These are phyloP conservation scores for Oscheius myriophilus DNA, from an alignment of 2,888 invertebrate genomes.

Conservation along the genomic window DNA sequence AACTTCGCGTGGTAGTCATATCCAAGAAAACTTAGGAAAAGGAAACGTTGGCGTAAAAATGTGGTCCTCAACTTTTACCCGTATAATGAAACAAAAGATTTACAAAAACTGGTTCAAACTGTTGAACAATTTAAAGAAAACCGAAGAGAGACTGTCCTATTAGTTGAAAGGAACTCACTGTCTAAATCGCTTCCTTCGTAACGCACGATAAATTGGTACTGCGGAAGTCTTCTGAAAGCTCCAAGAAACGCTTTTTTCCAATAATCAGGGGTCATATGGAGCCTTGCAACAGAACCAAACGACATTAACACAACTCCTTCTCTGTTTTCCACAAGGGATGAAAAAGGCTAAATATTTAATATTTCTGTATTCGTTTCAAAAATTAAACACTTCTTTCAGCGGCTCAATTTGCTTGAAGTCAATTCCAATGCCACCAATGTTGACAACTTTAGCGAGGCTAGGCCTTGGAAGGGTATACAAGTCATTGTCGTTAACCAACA, in stretches of 20 bases:
- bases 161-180: background rate
- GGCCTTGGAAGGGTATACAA: conserved; percentile 56
- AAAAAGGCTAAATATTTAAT: conserved; percentile 35
- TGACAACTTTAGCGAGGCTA: conserved; percentile 49
- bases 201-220: conserved; percentile 54
- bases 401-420: conserved; percentile 40
- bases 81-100: too few relatives aligned
- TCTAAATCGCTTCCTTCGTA: conserved; percentile 39
- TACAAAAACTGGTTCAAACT: too few relatives aligned
- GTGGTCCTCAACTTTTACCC: too few relatives aligned
- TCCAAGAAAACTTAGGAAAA: too few relatives aligned
- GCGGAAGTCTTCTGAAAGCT: conserved; percentile 52
- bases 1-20: too few relatives aligned
- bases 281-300: conserved; percentile 56
- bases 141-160: too few relatives aligned
- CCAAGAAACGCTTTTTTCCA: conserved; percentile 43
- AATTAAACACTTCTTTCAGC: conserved; percentile 33
- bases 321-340: conserved; percentile 43
- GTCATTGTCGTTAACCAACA: conserved; percentile 54
- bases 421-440: conserved; percentile 59
- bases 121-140: too few relatives aligned
- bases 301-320: conserved; percentile 57
- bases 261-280: conserved; percentile 42
- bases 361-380: too few relatives aligned
- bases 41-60: too few relatives aligned